Percentiles rank a stretch among this genome's conserved stretches.
Conservation (phyloP, 2,797 vertebrate genomes). For the Selene dorsalis region DNA sequence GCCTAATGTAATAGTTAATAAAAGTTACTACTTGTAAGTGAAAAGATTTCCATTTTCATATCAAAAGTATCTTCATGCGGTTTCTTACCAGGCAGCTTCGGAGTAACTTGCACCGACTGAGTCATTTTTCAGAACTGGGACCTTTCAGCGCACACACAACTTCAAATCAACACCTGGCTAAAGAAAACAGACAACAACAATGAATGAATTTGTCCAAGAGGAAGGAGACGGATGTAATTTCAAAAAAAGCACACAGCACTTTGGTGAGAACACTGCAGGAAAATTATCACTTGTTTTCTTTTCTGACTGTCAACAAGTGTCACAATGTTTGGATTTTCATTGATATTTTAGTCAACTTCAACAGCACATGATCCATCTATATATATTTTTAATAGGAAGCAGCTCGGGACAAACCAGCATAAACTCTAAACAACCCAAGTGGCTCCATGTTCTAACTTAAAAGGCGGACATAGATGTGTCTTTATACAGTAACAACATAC, state of each 20-base stretch:
- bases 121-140: constrained; percentile 86
- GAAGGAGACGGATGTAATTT: constrained; percentile 9
- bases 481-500: constrained; percentile 43
- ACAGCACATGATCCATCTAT: background rate
- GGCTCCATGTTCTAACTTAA: constrained; percentile 28
- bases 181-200: constrained; percentile 49
- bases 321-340: background rate
- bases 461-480: constrained; percentile 1
- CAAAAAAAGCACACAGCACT: constrained; percentile 9
- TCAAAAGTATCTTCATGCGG: background rate
- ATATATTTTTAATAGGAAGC: background rate
- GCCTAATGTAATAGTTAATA: no score
- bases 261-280: background rate
- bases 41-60: background rate
- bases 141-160: constrained; percentile 65
- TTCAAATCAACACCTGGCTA: constrained; percentile 75
- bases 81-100: constrained; percentile 91
- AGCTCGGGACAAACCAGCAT: background rate
- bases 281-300: background rate
- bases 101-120: constrained; percentile 90
- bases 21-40: no score
- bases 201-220: constrained; percentile 1
- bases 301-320: background rate
- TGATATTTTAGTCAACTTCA: background rate
- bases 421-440: background rate